Percentiles rank a stretch among this genome's conserved stretches.
Evolutionary conservation across 1,140 invertebrate species (phyloP).

Genomic region (Andricus grossulariae): DNA sequence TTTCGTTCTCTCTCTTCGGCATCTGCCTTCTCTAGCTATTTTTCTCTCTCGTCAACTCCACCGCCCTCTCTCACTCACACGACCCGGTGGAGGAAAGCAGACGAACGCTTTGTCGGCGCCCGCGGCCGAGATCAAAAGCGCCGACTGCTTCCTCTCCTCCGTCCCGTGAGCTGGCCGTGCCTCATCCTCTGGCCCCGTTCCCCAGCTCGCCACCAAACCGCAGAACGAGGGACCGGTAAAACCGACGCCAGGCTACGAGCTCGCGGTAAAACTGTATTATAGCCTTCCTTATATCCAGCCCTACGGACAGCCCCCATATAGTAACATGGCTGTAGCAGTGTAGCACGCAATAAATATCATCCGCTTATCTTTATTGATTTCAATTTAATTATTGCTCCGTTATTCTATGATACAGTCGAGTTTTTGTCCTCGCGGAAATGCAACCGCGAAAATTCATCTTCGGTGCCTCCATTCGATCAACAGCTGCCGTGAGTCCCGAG

Average conservation of each 20-base stretch:
- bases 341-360: conserved; percentile 56
- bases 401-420: background rate
- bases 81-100: conserved; percentile 64
- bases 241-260: conserved; percentile 56
- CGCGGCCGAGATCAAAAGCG: conserved; percentile 72
- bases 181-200: conserved; percentile 38
- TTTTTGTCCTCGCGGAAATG: conserved; percentile 4
- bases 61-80: conserved; percentile 53
- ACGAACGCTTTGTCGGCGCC: conserved; percentile 74
- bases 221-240: conserved; percentile 62
- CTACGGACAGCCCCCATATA: conserved; percentile 51
- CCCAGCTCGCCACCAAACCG: conserved; percentile 58
- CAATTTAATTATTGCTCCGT: conserved; percentile 50
- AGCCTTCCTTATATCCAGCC: conserved; percentile 66
- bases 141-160: conserved; percentile 60
- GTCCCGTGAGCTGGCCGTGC: conserved; percentile 40
- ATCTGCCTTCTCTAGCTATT: conserved; percentile 35
- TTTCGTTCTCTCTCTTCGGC: conserved; percentile 32
- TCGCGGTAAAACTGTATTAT: conserved; percentile 70
- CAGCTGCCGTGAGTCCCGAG: background rate
- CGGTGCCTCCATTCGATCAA: background rate
- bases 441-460: background rate
- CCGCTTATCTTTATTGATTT: conserved; percentile 55
- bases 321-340: conserved; percentile 49
- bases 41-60: conserved; percentile 31